Base-by-base conservation (phyloP, 2,797 vertebrate genomes). In the Jordanella pulchra region DNA sequence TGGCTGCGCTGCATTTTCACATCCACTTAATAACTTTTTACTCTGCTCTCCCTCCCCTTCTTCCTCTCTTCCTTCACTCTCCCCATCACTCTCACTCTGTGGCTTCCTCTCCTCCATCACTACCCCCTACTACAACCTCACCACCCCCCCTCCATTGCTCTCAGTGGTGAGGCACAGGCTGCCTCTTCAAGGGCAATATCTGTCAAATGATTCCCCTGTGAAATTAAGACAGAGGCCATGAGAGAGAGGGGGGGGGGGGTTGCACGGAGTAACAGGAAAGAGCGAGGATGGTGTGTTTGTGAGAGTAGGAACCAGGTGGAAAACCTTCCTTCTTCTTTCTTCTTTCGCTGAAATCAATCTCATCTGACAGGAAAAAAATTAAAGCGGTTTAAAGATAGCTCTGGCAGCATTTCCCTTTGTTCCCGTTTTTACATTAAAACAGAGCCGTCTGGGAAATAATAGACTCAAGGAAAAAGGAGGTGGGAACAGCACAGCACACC, bases 11-110 rank as follows among this genome's bases (percentile, higher is more conserved):
- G 93, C 91, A 93, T 94, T 93, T 93, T 93, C 91, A 93, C 92
- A 93, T 93, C 93, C 91, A 93, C 92, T 94, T 94, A 94, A 94
- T 94, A 95, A 93, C 93, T 94, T 93, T 93, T 89, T 87, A 84
- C 88, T 86, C 83, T 75, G 86, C 77, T 39, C 81, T 54, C 77
- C 70, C 73, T 72, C 69, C 56, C n/a, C 45, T 72, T 58, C 51
- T 55, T 6, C 44, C 70, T 54, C 63, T 5, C 11, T 54, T 32
- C 64, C 50, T 77, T 75, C 75, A 68, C 81, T 84, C 83, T 81
- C 78, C 83, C 83, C 75, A 85, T 90, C 89, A 85, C 83, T 86
- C 87, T 87, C 78, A 81, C 76, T 87, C 81, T 80, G 75, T 84
- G 65, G 73, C 82, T 84, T 87, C 81, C 76, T 86, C 84, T 90